Percentiles rank a stretch among this genome's conserved stretches.
Evolutionary conservation across 1,140 invertebrate genomes (phyloP).

Genomic region (Trypoxylus dichotomus): DNA sequence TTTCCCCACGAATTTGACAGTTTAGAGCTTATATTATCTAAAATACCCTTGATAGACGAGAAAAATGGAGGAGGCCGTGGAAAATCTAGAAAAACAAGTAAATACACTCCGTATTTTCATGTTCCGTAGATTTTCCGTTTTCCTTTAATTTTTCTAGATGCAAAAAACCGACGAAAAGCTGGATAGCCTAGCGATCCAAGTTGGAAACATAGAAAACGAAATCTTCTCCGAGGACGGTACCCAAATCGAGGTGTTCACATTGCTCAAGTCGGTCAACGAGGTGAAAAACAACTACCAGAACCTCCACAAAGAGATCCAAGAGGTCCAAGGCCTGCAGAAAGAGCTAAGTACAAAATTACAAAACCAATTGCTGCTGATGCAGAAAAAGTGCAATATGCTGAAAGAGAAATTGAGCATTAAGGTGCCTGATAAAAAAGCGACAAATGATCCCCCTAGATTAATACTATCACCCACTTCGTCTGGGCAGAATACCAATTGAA

Average conservation of each 20-base stretch:
- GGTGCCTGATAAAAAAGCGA: conserved; percentile 30
- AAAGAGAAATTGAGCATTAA: conserved; percentile 45
- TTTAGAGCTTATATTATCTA: not conserved
- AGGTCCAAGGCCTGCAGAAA: conserved; percentile 51
- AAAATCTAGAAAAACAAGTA: conserved; percentile 48
- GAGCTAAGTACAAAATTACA: conserved; percentile 50
- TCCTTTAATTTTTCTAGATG: conserved; percentile 44
- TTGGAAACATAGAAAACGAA: conserved; percentile 50
- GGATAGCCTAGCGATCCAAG: conserved; percentile 48
- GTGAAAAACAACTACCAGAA: conserved; percentile 52
- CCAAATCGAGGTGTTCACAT: conserved; percentile 47
- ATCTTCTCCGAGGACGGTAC: conserved; percentile 47
- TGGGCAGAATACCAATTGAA: conserved; percentile 13
- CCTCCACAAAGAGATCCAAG: conserved; percentile 50
- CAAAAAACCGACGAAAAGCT: conserved; percentile 49
- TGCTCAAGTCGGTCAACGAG: conserved; percentile 50
- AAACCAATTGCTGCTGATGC: conserved; percentile 49
- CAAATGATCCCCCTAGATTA: not conserved
- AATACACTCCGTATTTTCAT: not conserved
- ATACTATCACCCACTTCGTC: conserved; percentile 28
- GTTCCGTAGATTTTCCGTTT: not conserved
- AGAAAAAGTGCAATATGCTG: conserved; percentile 47
- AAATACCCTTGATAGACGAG: not conserved
- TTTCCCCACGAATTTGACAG: not conserved
- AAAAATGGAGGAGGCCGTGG: conserved; percentile 44